phyloP scores from a whole-genome alignment of 2,888 invertebrate genomes.

The Ophioninae sp. region DNA sequence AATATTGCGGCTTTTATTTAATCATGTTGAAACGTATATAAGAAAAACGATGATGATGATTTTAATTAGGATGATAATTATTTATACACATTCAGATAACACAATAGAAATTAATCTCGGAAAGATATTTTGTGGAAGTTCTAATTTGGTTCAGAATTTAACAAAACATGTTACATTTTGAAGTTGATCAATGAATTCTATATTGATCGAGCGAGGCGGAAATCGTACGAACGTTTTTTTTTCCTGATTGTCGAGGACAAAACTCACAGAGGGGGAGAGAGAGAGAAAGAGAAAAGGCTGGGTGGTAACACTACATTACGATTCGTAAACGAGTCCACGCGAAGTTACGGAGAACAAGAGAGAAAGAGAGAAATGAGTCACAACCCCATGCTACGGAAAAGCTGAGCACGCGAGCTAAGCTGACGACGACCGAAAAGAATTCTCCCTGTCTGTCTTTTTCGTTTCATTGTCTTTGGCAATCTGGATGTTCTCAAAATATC shows the following conservation, averaged over 20 bases:
- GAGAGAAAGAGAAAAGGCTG: not conserved
- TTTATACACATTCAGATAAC: no score
- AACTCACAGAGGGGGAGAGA: not conserved
- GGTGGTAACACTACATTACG: conserved; percentile 1
- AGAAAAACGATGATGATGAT: not conserved
- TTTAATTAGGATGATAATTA: not conserved
- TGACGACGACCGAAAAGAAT: conserved; percentile 11
- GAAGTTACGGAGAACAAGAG: not conserved
- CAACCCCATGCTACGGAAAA: conserved; percentile 4
- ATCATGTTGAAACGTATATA: no score
- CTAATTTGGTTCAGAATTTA: not conserved
- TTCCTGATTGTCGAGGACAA: not conserved
- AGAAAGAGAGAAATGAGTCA: conserved; percentile 24
- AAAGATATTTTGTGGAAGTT: not conserved
- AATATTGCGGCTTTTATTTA: no score
- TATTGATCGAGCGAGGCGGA: not conserved
- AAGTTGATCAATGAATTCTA: not conserved
- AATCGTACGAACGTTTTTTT: no score
- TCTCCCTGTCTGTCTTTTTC: not conserved
- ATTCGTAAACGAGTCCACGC: conserved; percentile 12
- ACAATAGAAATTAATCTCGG: not conserved
- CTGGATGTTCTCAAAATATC: not conserved
- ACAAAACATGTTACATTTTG: not conserved
- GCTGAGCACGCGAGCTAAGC: not conserved
- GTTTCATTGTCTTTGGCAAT: not conserved